These are phyloP conservation scores for Drosophila setosimentum DNA, from an alignment of 2,888 invertebrate genomes.

Conservation along the genomic window DNA sequence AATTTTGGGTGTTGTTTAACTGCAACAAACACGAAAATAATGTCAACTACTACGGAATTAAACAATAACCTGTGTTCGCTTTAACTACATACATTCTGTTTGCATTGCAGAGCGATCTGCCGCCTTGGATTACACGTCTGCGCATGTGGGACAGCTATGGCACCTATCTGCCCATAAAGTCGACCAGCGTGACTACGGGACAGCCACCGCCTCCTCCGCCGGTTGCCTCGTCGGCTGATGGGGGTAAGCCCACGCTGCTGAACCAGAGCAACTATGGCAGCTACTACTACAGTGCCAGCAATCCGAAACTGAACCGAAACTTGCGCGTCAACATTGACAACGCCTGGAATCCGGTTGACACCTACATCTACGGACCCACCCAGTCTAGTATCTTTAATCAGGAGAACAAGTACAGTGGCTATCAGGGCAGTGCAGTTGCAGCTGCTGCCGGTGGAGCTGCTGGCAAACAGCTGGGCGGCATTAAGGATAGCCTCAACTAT, in stretches of 20 bases:
- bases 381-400: slow-evolving; percentile 85
- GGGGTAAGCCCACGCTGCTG: slow-evolving; percentile 79
- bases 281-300: slow-evolving; percentile 85
- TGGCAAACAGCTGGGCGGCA: slow-evolving; percentile 73
- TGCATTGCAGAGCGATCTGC: slow-evolving; percentile 83
- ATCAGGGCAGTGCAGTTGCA: slow-evolving; percentile 76
- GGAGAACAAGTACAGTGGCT: slow-evolving; percentile 85
- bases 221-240: slow-evolving; percentile 79
- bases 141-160: slow-evolving; percentile 91
- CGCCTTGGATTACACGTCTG: slow-evolving; percentile 89
- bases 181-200: slow-evolving; percentile 83
- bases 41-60: slow-evolving; percentile 64
- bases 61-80: slow-evolving; percentile 53
- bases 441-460: slow-evolving; percentile 47
- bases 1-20: neutral
- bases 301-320: slow-evolving; percentile 84
- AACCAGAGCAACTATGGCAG: slow-evolving; percentile 83
- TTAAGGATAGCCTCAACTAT: slow-evolving; percentile 84
- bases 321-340: slow-evolving; percentile 85
- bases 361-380: slow-evolving; percentile 85
- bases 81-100: slow-evolving; percentile 18
- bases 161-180: slow-evolving; percentile 85
- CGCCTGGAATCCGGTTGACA: slow-evolving; percentile 85
- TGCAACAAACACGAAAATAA: slow-evolving; percentile 49
- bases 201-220: slow-evolving; percentile 83